phyloP scores from a whole-genome alignment of 2,888 invertebrate species.

The Helleia helle region DNA sequence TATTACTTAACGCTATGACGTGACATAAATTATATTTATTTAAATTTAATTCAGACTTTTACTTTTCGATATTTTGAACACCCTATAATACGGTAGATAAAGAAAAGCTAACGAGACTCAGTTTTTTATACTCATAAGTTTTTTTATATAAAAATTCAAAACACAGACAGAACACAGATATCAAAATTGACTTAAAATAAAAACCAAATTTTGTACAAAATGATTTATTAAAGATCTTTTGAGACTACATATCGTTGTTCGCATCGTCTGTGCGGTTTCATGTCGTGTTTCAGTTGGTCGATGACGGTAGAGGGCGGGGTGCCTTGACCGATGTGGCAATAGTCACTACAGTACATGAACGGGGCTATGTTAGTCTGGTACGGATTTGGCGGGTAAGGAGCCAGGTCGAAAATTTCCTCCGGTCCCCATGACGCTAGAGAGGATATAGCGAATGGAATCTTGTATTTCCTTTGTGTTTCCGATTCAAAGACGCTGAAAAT shows the following conservation, averaged over 20 bases:
- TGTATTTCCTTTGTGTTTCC: constrained; percentile 51
- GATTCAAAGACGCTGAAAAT: constrained; percentile 49
- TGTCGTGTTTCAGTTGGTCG: constrained; percentile 39
- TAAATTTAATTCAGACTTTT: no score
- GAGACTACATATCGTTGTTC: constrained; percentile 28
- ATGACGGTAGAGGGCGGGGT: constrained; percentile 50
- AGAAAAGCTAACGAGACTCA: no score
- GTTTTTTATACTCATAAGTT: no score
- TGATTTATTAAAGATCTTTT: constrained; percentile 14
- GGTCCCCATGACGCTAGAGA: constrained; percentile 46
- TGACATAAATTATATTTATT: no score
- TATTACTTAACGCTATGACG: no score
- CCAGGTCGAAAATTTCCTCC: constrained; percentile 47
- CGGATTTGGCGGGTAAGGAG: constrained; percentile 56
- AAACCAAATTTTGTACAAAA: no score
- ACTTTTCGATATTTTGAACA: no score
- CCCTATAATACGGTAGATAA: no score
- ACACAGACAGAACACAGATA: no score
- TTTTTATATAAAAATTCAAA: no score
- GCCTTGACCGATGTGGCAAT: constrained; percentile 55
- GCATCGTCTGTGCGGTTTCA: constrained; percentile 37
- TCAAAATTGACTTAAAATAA: no score
- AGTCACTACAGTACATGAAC: constrained; percentile 66
- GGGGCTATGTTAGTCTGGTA: constrained; percentile 61
- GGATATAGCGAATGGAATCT: constrained; percentile 41